Evolutionary conservation across 35 echinoderm and acorn worm species (phyloP).

Genomic region (Stichopus chloronotus): DNA sequence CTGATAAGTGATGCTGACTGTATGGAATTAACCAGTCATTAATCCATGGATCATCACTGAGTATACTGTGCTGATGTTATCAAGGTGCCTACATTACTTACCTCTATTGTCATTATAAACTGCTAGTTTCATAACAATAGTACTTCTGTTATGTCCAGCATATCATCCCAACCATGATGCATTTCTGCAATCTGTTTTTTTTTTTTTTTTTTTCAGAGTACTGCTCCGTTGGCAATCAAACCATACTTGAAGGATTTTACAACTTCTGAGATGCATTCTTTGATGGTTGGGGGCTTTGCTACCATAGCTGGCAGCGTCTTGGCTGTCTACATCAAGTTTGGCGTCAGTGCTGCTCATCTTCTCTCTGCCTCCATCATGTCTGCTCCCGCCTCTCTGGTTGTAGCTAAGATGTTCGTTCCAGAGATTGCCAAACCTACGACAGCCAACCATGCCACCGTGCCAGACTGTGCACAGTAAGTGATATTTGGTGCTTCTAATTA

Average conservation of each 20-base stretch:
- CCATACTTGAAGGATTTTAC: conserved; percentile 93
- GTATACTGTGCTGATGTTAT: too few species aligned
- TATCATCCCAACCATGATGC: too few species aligned
- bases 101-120: too few species aligned
- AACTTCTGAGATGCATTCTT: conserved; percentile 79
- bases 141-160: too few species aligned
- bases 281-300: conserved; percentile 85
- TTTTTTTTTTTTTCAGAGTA: conserved; percentile 62
- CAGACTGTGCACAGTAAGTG: conserved; percentile 60
- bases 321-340: conserved; percentile 90
- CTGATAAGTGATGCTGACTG: too few species aligned
- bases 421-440: conserved; percentile 83
- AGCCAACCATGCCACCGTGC: conserved; percentile 45
- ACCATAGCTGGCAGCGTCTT: conserved; percentile 96
- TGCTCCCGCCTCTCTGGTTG: conserved; percentile 89
- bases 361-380: conserved; percentile 97
- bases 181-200: too few species aligned
- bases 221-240: conserved; percentile 94
- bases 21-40: too few species aligned
- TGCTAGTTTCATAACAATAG: too few species aligned
- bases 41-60: too few species aligned
- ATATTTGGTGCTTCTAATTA: not conserved
- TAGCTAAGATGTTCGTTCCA: conserved; percentile 89
- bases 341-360: conserved; percentile 91
- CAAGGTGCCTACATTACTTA: too few species aligned